A percentile compares a stretch with the other conserved stretches of the same genome.
phyloP scores from a whole-genome alignment of 2,797 vertebrate genomes.

The Xenops minutus region DNA sequence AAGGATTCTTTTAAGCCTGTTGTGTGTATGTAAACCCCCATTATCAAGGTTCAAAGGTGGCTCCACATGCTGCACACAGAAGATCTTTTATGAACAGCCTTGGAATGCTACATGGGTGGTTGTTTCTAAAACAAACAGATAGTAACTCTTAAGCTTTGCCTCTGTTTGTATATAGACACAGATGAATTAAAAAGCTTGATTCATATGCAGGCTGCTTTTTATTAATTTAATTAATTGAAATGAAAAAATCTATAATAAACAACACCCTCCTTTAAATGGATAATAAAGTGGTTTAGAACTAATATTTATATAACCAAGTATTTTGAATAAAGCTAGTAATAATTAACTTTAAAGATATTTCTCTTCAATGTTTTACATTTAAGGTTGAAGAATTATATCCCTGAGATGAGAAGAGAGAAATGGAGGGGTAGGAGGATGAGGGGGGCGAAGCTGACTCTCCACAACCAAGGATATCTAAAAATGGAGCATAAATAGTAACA shows the following conservation, averaged over 20 bases:
- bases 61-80: background rate
- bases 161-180: conserved; percentile 14
- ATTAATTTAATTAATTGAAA: background rate
- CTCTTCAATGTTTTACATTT: background rate
- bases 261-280: background rate
- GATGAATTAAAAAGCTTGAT: conserved; percentile 12
- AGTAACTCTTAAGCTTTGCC: conserved; percentile 1
- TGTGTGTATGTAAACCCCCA: background rate
- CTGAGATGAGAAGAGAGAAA: background rate
- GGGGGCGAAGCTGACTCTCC: background rate
- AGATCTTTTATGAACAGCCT: background rate
- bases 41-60: background rate
- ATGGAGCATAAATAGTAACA: background rate
- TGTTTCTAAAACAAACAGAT: conserved; percentile 33
- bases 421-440: background rate
- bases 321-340: background rate
- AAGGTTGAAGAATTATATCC: background rate
- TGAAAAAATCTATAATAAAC: background rate
- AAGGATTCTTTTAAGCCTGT: background rate
- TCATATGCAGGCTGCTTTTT: background rate
- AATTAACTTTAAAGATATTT: background rate
- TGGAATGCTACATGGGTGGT: background rate
- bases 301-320: background rate
- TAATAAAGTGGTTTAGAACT: background rate
- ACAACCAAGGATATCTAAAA: background rate